Evolutionary conservation across 2,113 vertebrate species (phyloP), one percentile per base, ranked within the genome.

Genomic region (Chascanopsetta lugubris): DNA sequence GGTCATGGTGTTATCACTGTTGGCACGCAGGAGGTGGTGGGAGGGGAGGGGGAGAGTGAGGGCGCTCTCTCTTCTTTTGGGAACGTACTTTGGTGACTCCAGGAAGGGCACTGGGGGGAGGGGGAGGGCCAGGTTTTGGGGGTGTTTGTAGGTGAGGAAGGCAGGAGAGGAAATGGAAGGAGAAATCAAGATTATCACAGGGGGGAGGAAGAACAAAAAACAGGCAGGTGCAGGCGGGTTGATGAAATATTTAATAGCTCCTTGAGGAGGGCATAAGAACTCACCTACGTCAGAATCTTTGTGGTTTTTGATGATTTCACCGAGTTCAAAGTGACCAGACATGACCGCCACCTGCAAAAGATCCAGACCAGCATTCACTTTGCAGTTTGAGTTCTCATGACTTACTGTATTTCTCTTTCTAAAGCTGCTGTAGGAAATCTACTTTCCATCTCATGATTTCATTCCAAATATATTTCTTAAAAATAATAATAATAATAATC

Each of bases 291-390:
- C 95, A 56, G 93, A 67, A 40, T 94, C 94, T 27, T 92, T 93
- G 68, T 97, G 96, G 84, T 94, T 97, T 85, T 95, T 95, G 75
- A 97, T 94, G 76, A 96, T 88, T 84, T 97, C 96, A 62, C 94
- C 96, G 3, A 97, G 91, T 79, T 97, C 96, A 82, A 97, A 97
- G 79, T 97, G 92, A 45, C 96, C 96, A 53, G 95, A 93, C 68
- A 96, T 93, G 65, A 97, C 93, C 7, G 96, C 95, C 18, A 96
- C 88, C 96, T 97, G 84, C 18, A 84, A 85, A 68, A 48, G 43
- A 50, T 8, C 21, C 29, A 30, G 29, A 30, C 29, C 50, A 20
- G 46, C 12, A 25, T 36, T 4, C 12, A 38, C 10, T 34, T 40
- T 24, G 9, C 18, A 34, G 69, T 49, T 34, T n/a, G n/a, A n/a